phyloP scores from a whole-genome alignment of 2,113 vertebrate species.

The Alectura lathami region DNA sequence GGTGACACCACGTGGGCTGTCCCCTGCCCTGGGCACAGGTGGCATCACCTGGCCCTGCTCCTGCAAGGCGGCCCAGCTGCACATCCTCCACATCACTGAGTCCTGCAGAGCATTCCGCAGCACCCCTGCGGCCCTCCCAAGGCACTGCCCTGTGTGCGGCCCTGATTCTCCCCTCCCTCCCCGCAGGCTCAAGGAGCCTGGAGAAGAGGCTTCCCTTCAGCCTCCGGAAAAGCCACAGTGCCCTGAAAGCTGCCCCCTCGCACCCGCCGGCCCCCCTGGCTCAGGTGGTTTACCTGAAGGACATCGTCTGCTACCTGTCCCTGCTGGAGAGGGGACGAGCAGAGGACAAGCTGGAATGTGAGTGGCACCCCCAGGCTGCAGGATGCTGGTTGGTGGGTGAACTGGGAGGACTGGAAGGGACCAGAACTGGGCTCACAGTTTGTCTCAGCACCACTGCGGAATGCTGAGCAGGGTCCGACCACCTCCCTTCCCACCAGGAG shows the following conservation, averaged over 20 bases:
- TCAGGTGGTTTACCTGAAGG: conserved; percentile 89
- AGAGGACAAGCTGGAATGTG: conserved; percentile 96
- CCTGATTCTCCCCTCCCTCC: not conserved
- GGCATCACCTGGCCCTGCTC: not conserved
- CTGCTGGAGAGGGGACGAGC: conserved; percentile 90
- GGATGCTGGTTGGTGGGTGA: not conserved
- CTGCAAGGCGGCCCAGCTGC: too few species aligned
- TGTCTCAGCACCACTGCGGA: not conserved
- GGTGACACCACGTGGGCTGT: not conserved
- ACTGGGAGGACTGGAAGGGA: not conserved
- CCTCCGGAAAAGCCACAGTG: conserved; percentile 76
- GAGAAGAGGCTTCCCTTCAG: conserved; percentile 77
- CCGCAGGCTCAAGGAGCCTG: conserved; percentile 10
- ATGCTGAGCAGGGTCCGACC: not conserved
- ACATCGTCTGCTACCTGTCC: conserved; percentile 95
- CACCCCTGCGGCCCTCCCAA: not conserved
- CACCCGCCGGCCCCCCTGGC: conserved; percentile 37
- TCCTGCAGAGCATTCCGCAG: not conserved
- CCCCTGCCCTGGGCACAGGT: fast-evolving
- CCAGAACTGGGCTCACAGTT: not conserved
- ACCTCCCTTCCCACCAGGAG: not conserved
- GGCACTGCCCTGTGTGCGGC: not conserved
- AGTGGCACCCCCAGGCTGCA: conserved; percentile 42
- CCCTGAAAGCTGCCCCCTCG: conserved; percentile 55
- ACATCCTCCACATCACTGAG: not conserved